Base-by-base conservation (phyloP, 2,113 vertebrate genomes). In the Chitala chitala region DNA sequence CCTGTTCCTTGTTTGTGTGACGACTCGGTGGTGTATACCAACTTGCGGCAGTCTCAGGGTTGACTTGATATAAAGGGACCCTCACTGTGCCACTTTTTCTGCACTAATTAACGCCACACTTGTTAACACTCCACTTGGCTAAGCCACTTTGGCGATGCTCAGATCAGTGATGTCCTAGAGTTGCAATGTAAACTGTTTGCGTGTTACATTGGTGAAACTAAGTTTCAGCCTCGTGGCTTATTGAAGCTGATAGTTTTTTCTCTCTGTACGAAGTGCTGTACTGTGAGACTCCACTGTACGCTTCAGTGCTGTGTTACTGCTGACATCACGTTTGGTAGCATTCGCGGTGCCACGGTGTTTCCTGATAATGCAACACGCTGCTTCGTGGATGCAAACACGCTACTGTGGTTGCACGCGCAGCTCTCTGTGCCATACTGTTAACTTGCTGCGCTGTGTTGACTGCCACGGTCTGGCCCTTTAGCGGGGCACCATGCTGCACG, bases 361-460 rank as follows among this genome's bases (percentile, higher is more conserved):
- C 12, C 48, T 51, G 48, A 10, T 8, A 51, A 20, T 51, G 2
- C 20, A 51, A 51, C 20, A 51, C 7, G 7, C n/a, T n/a, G n/a
- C n/a, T n/a, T n/a, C n/a, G n/a, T n/a, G n/a, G n/a, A n/a, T n/a
- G n/a, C n/a, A n/a, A n/a, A n/a, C n/a, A n/a, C n/a, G n/a, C n/a
- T n/a, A n/a, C n/a, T n/a, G 48, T 22, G 9, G 55, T 61, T 38
- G 26, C 71, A n/a, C 56, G 48, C n/a, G 7, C 54, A 9, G 20
- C 58, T 42, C 24, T 72, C 70, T 36, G 71, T 42, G 50, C 71
- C 55, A 56, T 55, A 73, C 56, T 51, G 44, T 73, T 63, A 48
- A 61, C n/a, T 29, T 31, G 24, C 44, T 50, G 72, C 48, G 46
- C 72, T 24, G 31, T 31, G 5, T 64, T 50, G 56, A 73, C 72